These are phyloP conservation scores for Philereme vetulata DNA, from an alignment of 2,888 invertebrate genomes.

Conservation along the genomic window DNA sequence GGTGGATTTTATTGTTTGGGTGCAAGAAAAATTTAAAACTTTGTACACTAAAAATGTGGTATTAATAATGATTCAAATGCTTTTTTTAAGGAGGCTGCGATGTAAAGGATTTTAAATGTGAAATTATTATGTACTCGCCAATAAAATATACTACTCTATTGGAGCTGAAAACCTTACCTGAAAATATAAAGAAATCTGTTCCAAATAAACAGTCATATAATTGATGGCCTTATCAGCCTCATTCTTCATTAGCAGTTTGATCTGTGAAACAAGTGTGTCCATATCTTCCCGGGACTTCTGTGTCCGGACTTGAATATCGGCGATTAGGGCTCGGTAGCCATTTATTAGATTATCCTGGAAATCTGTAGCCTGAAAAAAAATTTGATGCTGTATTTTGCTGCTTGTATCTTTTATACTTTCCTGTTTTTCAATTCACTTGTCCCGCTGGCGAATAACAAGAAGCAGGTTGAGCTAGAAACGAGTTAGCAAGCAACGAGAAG, in stretches of 20 bases:
- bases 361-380: conserved; percentile 68
- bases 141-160: no score
- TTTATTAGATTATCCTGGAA: conserved; percentile 79
- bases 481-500: no score
- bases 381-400: no score
- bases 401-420: no score
- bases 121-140: no score
- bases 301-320: conserved; percentile 76
- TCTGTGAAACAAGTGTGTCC: conserved; percentile 78
- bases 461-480: no score
- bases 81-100: no score
- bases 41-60: no score
- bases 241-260: conserved; percentile 78
- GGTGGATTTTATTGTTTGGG: neutral
- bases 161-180: conserved; percentile 52
- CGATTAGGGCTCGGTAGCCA: conserved; percentile 76
- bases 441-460: no score
- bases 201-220: conserved; percentile 79
- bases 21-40: neutral
- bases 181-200: conserved; percentile 78
- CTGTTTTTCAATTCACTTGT: no score
- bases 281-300: conserved; percentile 78
- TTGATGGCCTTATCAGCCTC: conserved; percentile 80
- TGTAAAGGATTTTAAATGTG: no score
- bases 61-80: no score